Evolutionary conservation across 2,888 invertebrate species (phyloP).

Genomic region (Hirtodrosophila duncani): DNA sequence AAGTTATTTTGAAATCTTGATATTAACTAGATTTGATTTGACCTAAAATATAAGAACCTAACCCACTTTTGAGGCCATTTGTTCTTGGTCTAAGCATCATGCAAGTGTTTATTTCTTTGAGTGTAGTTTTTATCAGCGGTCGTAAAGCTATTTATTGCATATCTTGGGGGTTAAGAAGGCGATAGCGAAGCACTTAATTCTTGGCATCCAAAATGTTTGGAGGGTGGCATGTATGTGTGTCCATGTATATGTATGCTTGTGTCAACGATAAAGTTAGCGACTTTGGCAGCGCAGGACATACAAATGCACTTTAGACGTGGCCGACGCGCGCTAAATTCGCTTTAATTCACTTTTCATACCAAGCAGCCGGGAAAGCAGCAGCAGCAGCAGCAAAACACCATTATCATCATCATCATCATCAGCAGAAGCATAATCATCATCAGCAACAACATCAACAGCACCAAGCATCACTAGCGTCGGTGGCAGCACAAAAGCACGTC

Average conservation of each 20-base stretch:
- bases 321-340: constrained; percentile 70
- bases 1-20: too few species aligned
- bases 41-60: too few species aligned
- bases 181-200: too few species aligned
- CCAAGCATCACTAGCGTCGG: not conserved
- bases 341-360: constrained; percentile 74
- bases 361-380: constrained; percentile 42
- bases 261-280: constrained; percentile 61
- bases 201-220: too few species aligned
- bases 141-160: too few species aligned
- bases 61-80: too few species aligned
- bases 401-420: too few species aligned
- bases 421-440: not conserved
- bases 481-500: constrained; percentile 59
- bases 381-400: not conserved
- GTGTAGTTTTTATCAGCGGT: too few species aligned
- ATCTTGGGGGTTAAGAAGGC: too few species aligned
- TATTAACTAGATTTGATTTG: too few species aligned
- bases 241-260: constrained; percentile 8
- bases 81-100: too few species aligned
- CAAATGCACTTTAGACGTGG: constrained; percentile 70
- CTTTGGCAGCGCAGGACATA: constrained; percentile 51
- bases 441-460: not conserved
- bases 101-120: too few species aligned
- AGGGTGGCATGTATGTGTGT: constrained; percentile 41